Base-by-base conservation (phyloP, 2,113 vertebrate species). In the Smithornis capensis region DNA sequence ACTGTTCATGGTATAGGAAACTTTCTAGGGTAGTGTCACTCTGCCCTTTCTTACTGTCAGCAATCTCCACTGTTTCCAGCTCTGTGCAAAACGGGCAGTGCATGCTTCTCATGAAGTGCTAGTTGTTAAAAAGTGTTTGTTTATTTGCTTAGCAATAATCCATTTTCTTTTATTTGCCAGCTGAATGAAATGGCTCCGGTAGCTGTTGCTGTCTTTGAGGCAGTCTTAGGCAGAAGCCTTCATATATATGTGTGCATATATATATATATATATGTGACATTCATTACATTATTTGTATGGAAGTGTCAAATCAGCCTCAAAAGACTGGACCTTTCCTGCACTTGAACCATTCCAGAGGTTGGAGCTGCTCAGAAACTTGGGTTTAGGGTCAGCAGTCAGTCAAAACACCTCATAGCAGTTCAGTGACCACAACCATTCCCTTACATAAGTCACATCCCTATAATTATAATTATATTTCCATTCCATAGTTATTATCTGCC, bases 11-110 rank as follows among this genome's bases (percentile, higher is more conserved):
- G 40, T 84, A 47, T 27, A 59, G 77, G 60, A 94, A 95, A 96
- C 93, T 96, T 96, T 94, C 27, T 80, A 18, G 89, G 70, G 47
- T 37, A 68, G 77, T 90, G 44, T 95, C 83, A 71, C 60, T 45
- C 73, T 96, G 86, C 91, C 65, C 47, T 71, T 84, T 69, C 53
- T 82, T 87, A 38, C 31, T 52, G 35, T 22, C n/a, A 87, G 37
- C 74, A 69, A 78, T 47, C 45, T 47, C 45, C 45, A 47, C 19
- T 47, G 45, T 45, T 10, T 47, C 80, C 29, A 28, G 87, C 70
- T 52, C 44, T 88, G 49, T 83, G 55, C 79, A 70, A 38, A 12
- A 56, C 38, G 59, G 56, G 47, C 52, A 70, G 53, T 31, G 38
- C 35, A 25, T 74, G 22, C 52, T 85, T 74, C 86, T 90, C 52